Percentiles rank a stretch among this genome's conserved stretches.
phyloP scores from a whole-genome alignment of 2,113 vertebrate genomes.

The Coptodon rendalli region DNA sequence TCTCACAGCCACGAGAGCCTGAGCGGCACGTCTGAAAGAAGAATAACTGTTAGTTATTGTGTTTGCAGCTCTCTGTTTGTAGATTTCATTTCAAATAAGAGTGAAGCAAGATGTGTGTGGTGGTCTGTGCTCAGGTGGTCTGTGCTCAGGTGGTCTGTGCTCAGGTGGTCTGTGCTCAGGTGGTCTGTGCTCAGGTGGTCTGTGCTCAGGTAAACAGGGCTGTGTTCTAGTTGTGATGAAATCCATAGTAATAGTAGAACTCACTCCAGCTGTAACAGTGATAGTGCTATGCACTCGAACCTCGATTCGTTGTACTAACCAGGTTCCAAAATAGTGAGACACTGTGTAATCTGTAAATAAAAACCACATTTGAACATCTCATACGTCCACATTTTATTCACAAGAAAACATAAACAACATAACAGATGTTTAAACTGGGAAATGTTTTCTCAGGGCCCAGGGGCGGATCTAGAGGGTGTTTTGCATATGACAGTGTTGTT shows the following conservation, averaged over 20 bases:
- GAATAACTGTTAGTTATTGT: accelerated
- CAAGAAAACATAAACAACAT: neutral
- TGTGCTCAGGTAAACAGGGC: neutral
- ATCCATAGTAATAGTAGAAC: neutral
- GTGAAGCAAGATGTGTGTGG: neutral
- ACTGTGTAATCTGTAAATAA: neutral
- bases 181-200: neutral
- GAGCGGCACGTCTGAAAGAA: neutral
- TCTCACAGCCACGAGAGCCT: neutral
- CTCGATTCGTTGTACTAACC: neutral
- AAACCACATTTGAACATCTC: neutral
- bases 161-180: no score
- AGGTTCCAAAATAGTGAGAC: neutral
- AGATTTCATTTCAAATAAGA: accelerated
- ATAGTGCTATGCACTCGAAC: neutral
- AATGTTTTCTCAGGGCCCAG: accelerated
- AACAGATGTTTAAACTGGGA: neutral
- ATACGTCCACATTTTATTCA: neutral
- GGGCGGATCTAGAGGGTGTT: neutral
- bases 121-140: no score
- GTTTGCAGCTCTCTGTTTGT: neutral
- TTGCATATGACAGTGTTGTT: neutral
- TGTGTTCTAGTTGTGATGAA: neutral
- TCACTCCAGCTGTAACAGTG: neutral
- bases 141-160: no score